Evolutionary conservation across 2,113 vertebrate species (phyloP), one percentile per base, ranked within the genome.

Genomic region (sheep (Ovis aries)): DNA sequence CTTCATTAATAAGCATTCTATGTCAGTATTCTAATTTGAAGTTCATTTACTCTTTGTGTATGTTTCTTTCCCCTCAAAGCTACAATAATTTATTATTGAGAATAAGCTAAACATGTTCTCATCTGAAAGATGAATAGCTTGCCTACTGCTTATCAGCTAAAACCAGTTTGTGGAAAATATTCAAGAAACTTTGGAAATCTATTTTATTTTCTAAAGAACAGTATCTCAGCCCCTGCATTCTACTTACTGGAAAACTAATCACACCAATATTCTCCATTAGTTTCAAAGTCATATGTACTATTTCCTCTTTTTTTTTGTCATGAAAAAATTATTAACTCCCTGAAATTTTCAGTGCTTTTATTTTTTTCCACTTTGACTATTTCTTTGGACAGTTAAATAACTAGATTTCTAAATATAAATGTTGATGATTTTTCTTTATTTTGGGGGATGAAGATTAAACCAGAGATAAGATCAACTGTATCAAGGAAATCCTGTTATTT

Each of bases 61-160:
- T 92, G 43, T 78, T 96, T 86, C 15, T 62, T 90, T 14, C 19
- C 36, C 60, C 1, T 62, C 27, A 82, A 78, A 82, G 29, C 12
- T 94, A 52, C 6, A 89, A 13, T 91, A 94, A 94, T 90, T 96
- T 17, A 81, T 95, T 89, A 93, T 83, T 93, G 67, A 95, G 25
- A 91, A 93, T 93, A 95, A 86, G 94, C 43, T 93, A 77, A 95
- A 78, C 2, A 78, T 91, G 90, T 89, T 95, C n/a, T 96, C 82
- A 95, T 52, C 23, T 77, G 87, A 97, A 88, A 96, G 86, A 87
- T 64, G 67, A 94, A 97, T 80, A 87, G 57, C 48, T 91, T 87
- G 19, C 15, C 52, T 81, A 90, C 19, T 95, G 7, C 40, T 96
- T 95, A 90, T 81, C 59, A 96, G 33, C 52, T 91, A 13, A 89